Conservation (phyloP, 2,797 vertebrate genomes). For the Mus minutoides region DNA sequence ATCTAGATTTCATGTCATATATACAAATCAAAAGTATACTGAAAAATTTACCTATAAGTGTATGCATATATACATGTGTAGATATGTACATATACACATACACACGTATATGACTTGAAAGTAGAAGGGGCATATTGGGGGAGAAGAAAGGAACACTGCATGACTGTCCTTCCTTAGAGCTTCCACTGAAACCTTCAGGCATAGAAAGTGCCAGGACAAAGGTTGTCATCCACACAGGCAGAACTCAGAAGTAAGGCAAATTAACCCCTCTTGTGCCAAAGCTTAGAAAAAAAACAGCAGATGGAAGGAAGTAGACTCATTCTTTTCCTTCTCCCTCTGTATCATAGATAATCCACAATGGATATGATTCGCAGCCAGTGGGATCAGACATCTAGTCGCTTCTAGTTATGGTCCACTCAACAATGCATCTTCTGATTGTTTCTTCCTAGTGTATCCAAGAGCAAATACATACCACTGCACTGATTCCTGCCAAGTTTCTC, state of each 20-base stretch:
- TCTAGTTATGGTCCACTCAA: background rate
- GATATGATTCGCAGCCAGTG: background rate
- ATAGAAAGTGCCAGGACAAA: background rate
- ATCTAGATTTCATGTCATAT: background rate
- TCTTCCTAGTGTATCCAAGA: background rate
- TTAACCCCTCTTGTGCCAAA: background rate
- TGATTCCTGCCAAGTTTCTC: background rate
- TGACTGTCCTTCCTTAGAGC: background rate
- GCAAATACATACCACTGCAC: background rate
- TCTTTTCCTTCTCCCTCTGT: background rate
- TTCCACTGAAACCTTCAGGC: background rate
- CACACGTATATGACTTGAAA: background rate
- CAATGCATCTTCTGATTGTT: background rate
- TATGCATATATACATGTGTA: background rate
- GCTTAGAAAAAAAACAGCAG: background rate
- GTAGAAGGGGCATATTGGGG: background rate
- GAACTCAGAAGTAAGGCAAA: background rate
- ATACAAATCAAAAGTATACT: background rate
- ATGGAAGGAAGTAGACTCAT: background rate
- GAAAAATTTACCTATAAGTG: background rate
- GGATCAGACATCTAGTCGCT: background rate
- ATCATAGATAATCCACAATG: background rate
- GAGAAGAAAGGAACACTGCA: background rate
- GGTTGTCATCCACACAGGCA: background rate
- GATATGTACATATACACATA: background rate